Evolutionary conservation across 2,113 vertebrate genomes (phyloP), one percentile per base, ranked within the genome.

Genomic region (Acanthisitta chloris): DNA sequence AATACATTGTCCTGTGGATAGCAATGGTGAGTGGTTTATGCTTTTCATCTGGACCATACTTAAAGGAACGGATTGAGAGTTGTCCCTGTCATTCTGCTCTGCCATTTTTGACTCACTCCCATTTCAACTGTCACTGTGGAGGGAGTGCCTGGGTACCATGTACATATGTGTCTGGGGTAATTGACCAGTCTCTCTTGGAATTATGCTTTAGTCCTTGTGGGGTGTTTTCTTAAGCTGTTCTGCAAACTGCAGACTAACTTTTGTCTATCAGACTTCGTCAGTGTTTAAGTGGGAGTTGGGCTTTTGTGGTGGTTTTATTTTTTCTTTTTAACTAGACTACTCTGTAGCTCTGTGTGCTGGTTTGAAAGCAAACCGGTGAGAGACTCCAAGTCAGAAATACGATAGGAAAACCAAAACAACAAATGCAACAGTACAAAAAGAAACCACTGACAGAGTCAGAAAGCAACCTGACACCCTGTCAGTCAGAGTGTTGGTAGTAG

Each of bases 1-100:
- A 99, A 97, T 98, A 99, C 94, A 92, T 99, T 86, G 98, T 99
- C 93, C 98, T 99, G 8, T 99, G 99, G 99, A 96, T 99, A 89
- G 99, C 99, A 81, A 59, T 99, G 99, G 99, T 99, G 96, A 99
- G 97, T 24, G 40, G 2, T 57, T 46, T 36, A 23, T 66, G 23
- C 14, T 74, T 66, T 34, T 51, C 23, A 33, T 64, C 31, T 43
- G 33, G 38, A 26, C 13, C 10, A 1, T 48, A 17, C n/a, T 52
- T 66, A 59, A 71, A 86, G 67, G 51, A 58, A 31, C 10, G 12
- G 49, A 49, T 49, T 57, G 43, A 89, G 36, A 79, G 67, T 55
- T 64, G 33, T 42, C 25, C 40, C 26, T 77, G 23, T 33, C 18
- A 5, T 33, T 89, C 79, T 59, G 36, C 62, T 59, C 64, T 76